Evolutionary conservation across 64 coral and sea anemone species (phyloP), one percentile per base, ranked within the genome.

Genomic region (Platygyra sinensis): DNA sequence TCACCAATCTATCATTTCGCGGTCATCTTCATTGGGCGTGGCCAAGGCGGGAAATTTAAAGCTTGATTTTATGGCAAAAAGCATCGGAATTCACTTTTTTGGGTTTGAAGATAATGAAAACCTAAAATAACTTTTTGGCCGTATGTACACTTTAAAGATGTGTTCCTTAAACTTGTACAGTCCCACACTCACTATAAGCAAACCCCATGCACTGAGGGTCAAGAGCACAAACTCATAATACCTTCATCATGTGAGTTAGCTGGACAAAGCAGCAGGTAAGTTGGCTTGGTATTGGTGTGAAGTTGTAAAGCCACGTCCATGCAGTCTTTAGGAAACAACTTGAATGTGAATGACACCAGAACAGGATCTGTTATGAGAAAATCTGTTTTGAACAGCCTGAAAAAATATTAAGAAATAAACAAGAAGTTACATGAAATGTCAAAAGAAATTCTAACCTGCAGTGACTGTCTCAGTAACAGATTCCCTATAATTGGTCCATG

Each of bases 281-380:
- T 98, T 63, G 96, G 96, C 55, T 89, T 93, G 3, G 74, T 80
- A 74, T 98, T 86, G 20, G 78, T 90, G 49, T 93, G 96, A 0
- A 98, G 87, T 75, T 98, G 96, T 32, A 98, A 75, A 22, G 93
- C 96, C 20, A 98, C 72, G 29, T 91, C 77, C 54, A 98, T 65
- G 17, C 72, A 69, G 55, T 74, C 65, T 4, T 60, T 81, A 9
- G 86, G 83, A 10, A 82, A 28, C 67, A 93, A 62, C 83, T 98
- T 98, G 32, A 90, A 93, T 17, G 90, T 95, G 57, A 98, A 77
- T 14, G 93, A 95, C 76, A 98, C 86, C 62, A 98, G 62, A 46
- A 98, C 52, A 52, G 93, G 89, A 73, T 87, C 87, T 18, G 72
- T 60, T 12, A 98, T 55, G 2, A 24, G 32, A 20, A 95, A 32